Evolutionary conservation across 1,140 invertebrate species (phyloP).

Genomic region (Drosophila pseudoobscura): DNA sequence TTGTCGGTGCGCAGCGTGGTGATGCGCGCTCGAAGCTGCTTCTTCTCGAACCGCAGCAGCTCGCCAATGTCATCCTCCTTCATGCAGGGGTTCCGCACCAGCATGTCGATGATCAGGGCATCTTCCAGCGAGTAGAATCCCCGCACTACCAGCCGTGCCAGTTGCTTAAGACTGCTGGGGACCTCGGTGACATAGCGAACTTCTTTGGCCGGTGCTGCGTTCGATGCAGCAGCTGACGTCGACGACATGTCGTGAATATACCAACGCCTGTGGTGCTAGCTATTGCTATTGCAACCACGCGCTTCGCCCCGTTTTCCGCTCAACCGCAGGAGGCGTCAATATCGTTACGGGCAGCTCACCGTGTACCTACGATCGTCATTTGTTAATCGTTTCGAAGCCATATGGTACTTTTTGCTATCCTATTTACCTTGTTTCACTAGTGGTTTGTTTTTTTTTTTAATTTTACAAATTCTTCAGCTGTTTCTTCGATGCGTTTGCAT

Average conservation of each 20-base stretch:
- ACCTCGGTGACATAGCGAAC: slow-evolving; percentile 89
- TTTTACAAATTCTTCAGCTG: no score
- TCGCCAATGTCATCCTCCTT: slow-evolving; percentile 98
- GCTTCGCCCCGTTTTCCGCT: no score
- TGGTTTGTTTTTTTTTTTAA: no score
- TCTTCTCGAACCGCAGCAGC: slow-evolving; percentile 96
- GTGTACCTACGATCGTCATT: no score
- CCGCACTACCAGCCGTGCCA: slow-evolving; percentile 94
- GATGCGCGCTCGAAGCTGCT: slow-evolving; percentile 92
- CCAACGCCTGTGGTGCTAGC: not conserved
- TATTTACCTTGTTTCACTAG: no score
- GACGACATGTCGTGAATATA: slow-evolving; percentile 53
- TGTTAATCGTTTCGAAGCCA: no score
- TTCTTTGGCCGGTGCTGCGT: slow-evolving; percentile 58
- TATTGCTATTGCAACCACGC: slow-evolving; percentile 2
- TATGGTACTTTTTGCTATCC: no score
- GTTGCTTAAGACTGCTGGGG: slow-evolving; percentile 94
- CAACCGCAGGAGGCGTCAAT: no score
- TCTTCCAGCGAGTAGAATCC: slow-evolving; percentile 98
- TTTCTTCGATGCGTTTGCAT: no score
- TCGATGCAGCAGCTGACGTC: slow-evolving; percentile 61
- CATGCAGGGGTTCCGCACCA: slow-evolving; percentile 97
- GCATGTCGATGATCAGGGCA: slow-evolving; percentile 96
- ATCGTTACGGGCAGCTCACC: no score
- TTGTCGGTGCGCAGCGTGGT: slow-evolving; percentile 93